Conservation (phyloP, 2,113 vertebrate species). For the Percina caprodes region DNA sequence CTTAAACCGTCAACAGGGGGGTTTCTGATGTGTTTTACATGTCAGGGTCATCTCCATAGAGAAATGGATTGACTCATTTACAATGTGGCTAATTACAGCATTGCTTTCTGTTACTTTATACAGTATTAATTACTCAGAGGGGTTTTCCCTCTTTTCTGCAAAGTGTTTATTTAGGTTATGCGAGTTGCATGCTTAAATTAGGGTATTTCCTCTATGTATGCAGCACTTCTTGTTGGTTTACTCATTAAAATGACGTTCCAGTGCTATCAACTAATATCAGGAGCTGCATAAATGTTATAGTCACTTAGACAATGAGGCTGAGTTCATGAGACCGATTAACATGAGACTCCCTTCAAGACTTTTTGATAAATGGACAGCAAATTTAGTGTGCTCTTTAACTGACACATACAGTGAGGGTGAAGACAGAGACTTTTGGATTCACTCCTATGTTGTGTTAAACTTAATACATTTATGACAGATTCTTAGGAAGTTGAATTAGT, state of each 20-base stretch:
- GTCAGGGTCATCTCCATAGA: constrained; percentile 52
- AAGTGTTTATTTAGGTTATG: constrained; percentile 44
- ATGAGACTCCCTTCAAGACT: background rate
- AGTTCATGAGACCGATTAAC: background rate
- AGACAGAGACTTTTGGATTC: background rate
- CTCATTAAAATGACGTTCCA: constrained; percentile 5
- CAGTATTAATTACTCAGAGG: constrained; percentile 39
- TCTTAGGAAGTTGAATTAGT: constrained; percentile 7
- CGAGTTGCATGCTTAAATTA: constrained; percentile 40
- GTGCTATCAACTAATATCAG: background rate
- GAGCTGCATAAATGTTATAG: background rate
- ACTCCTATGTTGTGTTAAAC: constrained; percentile 9
- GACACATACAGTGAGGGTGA: too few relatives aligned
- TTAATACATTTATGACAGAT: background rate
- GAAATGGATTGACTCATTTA: constrained; percentile 59
- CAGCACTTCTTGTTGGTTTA: constrained; percentile 28
- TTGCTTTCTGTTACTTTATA: constrained; percentile 13
- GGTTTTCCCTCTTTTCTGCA: constrained; percentile 37
- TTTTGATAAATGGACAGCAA: background rate
- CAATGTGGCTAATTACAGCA: constrained; percentile 44
- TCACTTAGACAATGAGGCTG: background rate
- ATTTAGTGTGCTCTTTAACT: too few relatives aligned
- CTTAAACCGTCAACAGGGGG: constrained; percentile 1
- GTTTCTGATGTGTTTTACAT: constrained; percentile 41
- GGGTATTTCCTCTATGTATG: constrained; percentile 47